Evolutionary conservation across 1,140 invertebrate genomes (phyloP), one percentile per base, ranked within the genome.

Genomic region (Hestina assimilis): DNA sequence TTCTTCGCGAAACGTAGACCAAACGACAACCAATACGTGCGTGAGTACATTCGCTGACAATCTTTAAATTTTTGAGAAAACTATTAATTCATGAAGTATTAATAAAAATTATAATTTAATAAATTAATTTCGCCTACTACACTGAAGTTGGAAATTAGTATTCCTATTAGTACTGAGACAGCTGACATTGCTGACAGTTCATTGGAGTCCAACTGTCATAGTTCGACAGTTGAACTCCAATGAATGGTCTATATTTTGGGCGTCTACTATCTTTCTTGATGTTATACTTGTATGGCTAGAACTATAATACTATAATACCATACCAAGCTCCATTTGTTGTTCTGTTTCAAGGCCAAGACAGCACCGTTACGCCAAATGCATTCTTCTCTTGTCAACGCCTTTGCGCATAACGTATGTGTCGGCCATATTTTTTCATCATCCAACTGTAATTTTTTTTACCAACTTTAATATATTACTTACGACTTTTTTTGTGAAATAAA

Each of bases 281-380:
- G 12, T 5, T 42, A 7, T 14, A 21, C 11, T 0, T 7, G 19
- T 41, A 56, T 43, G 15, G 11, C 12, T 5, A 9, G 15, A 26
- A 14, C 8, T 45, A 4, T 28, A 19, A 45, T 45, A 26, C 15
- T 26, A 26, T 28, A 12, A 20, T 26, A 17, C 20, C 33, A 38
- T 51, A 78, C 75, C 64, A 78, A 51, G 15, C 47, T 59, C 75
- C 75, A 78, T 20, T 51, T 51, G 2, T 43, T 43, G 4, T 47
- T 33, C 6, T 63, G 58, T 28, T 64, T 51, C 0, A 62, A n/a
- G 2, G 60, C 63, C 6, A 78, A 52, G 0, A 62, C 48, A 0
- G 69, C 59, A 0, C 72, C 75, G 21, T 59, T 69, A 0, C 59
- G 31, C 75, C 75, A 78, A 5, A 75, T 33, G 47, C 75, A 78